A percentile compares a stretch with the other conserved stretches of the same genome.
phyloP scores from a whole-genome alignment of 2,797 vertebrate genomes.

The Eulemur mongoz region DNA sequence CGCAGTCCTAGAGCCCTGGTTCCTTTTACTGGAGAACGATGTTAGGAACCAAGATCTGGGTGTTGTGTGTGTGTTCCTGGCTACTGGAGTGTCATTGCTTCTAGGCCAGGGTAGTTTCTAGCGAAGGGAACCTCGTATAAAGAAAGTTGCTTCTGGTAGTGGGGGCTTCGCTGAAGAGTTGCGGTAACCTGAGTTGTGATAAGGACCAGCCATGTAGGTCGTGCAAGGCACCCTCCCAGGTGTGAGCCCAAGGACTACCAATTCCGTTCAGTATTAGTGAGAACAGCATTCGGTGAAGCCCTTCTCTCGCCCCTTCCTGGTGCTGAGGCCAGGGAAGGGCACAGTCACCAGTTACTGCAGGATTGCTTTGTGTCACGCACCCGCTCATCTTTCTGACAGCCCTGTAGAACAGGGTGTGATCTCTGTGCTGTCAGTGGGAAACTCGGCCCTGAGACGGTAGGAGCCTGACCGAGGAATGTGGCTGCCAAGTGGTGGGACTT shows the following conservation, averaged over 20 bases:
- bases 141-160: not conserved
- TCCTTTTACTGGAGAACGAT: not conserved
- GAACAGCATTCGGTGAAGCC: not conserved
- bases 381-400: not conserved
- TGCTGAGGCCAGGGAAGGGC: not conserved
- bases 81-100: not conserved
- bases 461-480: not conserved
- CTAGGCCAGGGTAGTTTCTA: not conserved
- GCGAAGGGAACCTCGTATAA: not conserved
- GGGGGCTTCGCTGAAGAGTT: not conserved
- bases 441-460: not conserved
- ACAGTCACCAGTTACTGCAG: not conserved
- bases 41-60: not conserved
- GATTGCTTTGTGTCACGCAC: not conserved
- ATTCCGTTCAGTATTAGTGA: fast-evolving
- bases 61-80: not conserved
- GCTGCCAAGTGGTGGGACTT: not conserved
- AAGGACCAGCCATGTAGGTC: fast-evolving
- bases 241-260: not conserved
- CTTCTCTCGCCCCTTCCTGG: not conserved
- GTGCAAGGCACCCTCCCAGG: not conserved
- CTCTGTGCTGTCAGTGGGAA: not conserved
- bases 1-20: not conserved
- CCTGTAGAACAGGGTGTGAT: fast-evolving
- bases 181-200: not conserved